Evolutionary conservation across 2,888 invertebrate species (phyloP).

Genomic region (Parnassius orleans): DNA sequence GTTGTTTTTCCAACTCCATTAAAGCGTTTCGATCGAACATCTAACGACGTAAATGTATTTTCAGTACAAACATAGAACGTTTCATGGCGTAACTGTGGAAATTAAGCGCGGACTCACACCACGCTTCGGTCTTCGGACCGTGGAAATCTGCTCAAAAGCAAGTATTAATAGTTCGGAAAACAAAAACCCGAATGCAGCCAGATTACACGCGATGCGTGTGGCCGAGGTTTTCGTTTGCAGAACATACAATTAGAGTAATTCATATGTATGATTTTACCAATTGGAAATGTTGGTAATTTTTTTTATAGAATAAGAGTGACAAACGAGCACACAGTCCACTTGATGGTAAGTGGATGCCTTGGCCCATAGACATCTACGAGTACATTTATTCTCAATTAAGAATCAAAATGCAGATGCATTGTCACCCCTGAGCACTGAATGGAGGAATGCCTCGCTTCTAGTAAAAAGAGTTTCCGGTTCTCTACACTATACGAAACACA

Average conservation of each 20-base stretch:
- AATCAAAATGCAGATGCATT: too few relatives aligned
- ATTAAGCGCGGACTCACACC: slow-evolving; percentile 35
- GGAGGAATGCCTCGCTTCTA: too few relatives aligned
- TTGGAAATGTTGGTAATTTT: neutral
- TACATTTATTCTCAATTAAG: too few relatives aligned
- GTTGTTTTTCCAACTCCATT: slow-evolving; percentile 60
- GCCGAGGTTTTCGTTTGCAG: slow-evolving; percentile 15
- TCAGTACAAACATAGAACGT: slow-evolving; percentile 60
- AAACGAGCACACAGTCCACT: too few relatives aligned
- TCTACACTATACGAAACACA: too few relatives aligned
- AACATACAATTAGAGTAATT: slow-evolving; percentile 11
- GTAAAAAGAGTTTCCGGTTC: too few relatives aligned
- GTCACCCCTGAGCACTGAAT: too few relatives aligned
- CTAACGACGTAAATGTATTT: slow-evolving; percentile 66
- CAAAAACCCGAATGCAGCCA: slow-evolving; percentile 36
- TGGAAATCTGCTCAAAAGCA: slow-evolving; percentile 63
- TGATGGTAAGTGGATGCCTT: too few relatives aligned
- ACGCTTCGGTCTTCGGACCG: slow-evolving; percentile 35
- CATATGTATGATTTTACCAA: neutral
- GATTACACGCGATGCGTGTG: slow-evolving; percentile 31
- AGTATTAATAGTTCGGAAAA: slow-evolving; percentile 55
- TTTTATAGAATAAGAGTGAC: too few relatives aligned
- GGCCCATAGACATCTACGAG: too few relatives aligned
- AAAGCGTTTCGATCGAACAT: slow-evolving; percentile 63
- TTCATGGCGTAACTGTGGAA: slow-evolving; percentile 39